Evolutionary conservation across 2,888 invertebrate genomes (phyloP).

Genomic region (Resseliella maxima): DNA sequence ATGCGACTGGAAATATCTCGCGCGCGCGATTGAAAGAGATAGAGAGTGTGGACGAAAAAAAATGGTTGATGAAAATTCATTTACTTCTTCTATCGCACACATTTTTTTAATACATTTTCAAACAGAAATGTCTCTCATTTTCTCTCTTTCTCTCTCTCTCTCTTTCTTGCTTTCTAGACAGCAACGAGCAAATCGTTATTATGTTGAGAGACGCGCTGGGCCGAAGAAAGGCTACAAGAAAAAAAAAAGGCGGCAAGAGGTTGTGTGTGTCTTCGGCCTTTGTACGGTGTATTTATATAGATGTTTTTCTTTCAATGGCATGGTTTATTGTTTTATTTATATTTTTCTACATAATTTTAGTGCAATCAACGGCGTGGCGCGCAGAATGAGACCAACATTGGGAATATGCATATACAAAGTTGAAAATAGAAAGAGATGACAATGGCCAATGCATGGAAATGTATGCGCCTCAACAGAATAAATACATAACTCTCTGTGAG

Average conservation of each 20-base stretch:
- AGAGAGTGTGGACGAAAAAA: too few species aligned
- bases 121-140: too few species aligned
- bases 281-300: slow-evolving; percentile 38
- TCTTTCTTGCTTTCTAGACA: too few species aligned
- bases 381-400: background rate
- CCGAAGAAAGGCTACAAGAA: background rate
- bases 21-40: too few species aligned
- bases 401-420: too few species aligned
- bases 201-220: background rate
- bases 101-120: slow-evolving; percentile 13
- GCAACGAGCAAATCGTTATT: background rate
- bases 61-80: slow-evolving; percentile 53
- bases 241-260: background rate
- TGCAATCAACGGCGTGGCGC: background rate
- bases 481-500: slow-evolving; percentile 43
- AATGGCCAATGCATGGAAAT: slow-evolving; percentile 21
- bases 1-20: background rate
- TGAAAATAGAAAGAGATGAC: background rate
- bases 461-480: slow-evolving; percentile 42
- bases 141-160: background rate
- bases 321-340: slow-evolving; percentile 55
- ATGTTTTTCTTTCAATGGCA: slow-evolving; percentile 49
- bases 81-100: slow-evolving; percentile 52
- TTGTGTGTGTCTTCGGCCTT: slow-evolving; percentile 12
- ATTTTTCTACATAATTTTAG: slow-evolving; percentile 51